These are phyloP conservation scores for Meta bourneti DNA, from an alignment of 2,888 invertebrate genomes.

Conservation along the genomic window DNA sequence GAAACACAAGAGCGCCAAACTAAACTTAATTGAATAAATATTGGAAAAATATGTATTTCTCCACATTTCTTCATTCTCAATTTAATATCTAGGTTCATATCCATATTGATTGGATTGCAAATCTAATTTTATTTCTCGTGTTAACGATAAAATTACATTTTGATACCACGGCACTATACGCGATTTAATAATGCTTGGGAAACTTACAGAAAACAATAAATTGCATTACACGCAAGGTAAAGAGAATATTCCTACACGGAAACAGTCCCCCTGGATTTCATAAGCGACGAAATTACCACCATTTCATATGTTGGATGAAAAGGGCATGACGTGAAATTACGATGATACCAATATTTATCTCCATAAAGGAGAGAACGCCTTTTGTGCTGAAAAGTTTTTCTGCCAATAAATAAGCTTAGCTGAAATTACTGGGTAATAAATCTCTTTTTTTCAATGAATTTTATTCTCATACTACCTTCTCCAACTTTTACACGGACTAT, in stretches of 20 bases:
- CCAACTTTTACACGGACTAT: background rate
- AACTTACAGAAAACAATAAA: background rate
- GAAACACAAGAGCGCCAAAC: no score
- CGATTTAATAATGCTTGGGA: no score
- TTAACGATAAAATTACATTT: no score
- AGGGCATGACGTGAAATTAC: constrained; percentile 47
- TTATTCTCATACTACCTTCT: constrained; percentile 13
- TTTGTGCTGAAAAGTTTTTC: constrained; percentile 45
- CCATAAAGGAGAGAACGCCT: constrained; percentile 32
- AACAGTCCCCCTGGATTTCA: background rate
- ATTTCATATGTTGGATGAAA: constrained; percentile 46
- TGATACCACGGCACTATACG: no score
- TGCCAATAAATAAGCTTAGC: constrained; percentile 51
- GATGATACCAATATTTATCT: constrained; percentile 58
- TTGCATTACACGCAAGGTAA: background rate
- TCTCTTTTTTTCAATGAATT: constrained; percentile 42
- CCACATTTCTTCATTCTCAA: no score
- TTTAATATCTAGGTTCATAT: no score
- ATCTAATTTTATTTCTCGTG: no score
- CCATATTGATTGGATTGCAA: no score
- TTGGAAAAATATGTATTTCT: no score
- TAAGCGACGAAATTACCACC: constrained; percentile 38
- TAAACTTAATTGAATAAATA: no score
- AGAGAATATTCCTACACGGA: background rate
- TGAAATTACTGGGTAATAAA: constrained; percentile 54